A percentile compares a stretch with the other conserved stretches of the same genome.
phyloP scores from a whole-genome alignment of 2,113 vertebrate genomes.

The Petromus typicus region DNA sequence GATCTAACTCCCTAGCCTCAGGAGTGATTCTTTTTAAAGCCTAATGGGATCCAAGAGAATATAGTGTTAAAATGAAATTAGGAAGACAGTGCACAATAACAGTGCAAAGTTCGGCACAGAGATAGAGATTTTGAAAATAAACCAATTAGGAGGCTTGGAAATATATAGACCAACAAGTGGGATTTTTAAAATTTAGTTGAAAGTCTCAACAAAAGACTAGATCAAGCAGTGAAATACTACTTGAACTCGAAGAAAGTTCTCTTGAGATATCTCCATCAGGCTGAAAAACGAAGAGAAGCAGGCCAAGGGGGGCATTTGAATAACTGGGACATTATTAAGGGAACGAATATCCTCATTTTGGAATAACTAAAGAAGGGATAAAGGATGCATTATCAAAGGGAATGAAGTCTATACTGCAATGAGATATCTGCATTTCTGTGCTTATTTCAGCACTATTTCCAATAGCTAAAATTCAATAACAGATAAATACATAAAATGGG shows the following conservation, averaged over 20 bases:
- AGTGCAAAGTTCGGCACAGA: neutral
- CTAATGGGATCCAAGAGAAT: neutral
- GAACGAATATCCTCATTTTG: neutral
- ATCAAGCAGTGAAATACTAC: neutral
- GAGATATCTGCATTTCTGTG: neutral
- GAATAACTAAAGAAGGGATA: neutral
- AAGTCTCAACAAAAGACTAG: neutral
- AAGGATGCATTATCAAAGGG: neutral
- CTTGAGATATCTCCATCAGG: neutral
- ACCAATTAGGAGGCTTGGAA: neutral
- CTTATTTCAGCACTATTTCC: neutral
- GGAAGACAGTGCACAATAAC: neutral
- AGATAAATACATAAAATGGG: neutral
- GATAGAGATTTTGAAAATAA: neutral
- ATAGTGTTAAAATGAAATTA: neutral
- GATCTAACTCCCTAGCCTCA: too few species aligned
- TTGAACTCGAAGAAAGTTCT: neutral
- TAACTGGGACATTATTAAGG: neutral
- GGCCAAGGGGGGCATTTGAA: neutral
- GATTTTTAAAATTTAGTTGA: neutral
- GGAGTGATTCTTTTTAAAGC: neutral
- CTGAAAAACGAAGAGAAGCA: neutral
- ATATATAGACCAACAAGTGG: neutral
- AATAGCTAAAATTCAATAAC: neutral
- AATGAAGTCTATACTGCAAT: neutral